These are phyloP conservation scores for Lordiphosa stackelbergi DNA, from an alignment of 1,140 invertebrate genomes.

Conservation along the genomic window DNA sequence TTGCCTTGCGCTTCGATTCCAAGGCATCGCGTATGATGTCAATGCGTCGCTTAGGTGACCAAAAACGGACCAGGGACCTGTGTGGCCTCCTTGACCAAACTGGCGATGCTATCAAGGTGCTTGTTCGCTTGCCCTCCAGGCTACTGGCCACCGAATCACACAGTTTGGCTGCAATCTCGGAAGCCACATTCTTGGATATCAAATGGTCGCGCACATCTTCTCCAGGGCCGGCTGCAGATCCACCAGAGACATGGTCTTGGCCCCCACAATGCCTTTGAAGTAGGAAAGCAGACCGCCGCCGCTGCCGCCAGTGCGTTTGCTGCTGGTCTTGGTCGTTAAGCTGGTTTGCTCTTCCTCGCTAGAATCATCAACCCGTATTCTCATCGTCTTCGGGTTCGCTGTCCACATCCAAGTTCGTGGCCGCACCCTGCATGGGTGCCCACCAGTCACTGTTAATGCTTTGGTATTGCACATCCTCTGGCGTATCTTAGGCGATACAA, in stretches of 20 bases:
- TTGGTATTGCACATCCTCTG: slow-evolving; percentile 79
- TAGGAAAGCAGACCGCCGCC: slow-evolving; percentile 83
- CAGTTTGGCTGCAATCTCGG: slow-evolving; percentile 95
- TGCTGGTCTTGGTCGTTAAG: background rate
- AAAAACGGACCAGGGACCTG: slow-evolving; percentile 92
- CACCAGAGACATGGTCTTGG: slow-evolving; percentile 85
- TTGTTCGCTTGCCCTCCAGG: slow-evolving; percentile 94
- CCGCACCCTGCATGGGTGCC: slow-evolving; percentile 88
- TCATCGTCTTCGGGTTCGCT: slow-evolving; percentile 74
- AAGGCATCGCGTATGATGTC: slow-evolving; percentile 98
- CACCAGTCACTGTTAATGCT: slow-evolving; percentile 82
- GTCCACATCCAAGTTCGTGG: slow-evolving; percentile 83
- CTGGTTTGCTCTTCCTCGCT: slow-evolving; percentile 50
- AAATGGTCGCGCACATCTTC: slow-evolving; percentile 97
- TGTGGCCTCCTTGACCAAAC: slow-evolving; percentile 88
- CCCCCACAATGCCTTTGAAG: slow-evolving; percentile 92
- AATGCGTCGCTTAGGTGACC: slow-evolving; percentile 95
- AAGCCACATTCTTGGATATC: slow-evolving; percentile 98
- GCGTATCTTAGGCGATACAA: slow-evolving; percentile 91
- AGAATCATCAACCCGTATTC: slow-evolving; percentile 53
- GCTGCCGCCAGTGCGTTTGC: background rate
- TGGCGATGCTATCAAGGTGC: slow-evolving; percentile 93
- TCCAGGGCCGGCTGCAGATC: slow-evolving; percentile 93
- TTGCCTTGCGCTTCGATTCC: slow-evolving; percentile 88
- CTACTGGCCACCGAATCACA: slow-evolving; percentile 96